Base-by-base conservation (phyloP, 2,113 vertebrate species). In the Anarrhichthys ocellatus region DNA sequence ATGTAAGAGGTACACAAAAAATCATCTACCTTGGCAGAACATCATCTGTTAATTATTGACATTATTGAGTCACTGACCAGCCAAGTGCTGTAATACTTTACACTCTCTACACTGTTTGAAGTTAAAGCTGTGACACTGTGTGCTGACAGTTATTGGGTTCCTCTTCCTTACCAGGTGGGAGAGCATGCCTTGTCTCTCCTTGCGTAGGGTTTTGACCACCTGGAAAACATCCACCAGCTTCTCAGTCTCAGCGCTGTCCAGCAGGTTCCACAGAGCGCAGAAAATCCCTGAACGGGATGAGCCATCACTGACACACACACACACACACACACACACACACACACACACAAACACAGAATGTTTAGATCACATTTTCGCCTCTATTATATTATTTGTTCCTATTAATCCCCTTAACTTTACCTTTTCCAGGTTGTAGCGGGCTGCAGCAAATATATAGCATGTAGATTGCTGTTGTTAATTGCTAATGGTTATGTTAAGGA, bases 151-250 rank as follows among this genome's bases (percentile, higher is more conserved):
- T 59, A 4, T 0, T 59, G 5, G 4, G 62, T 74, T 50, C 22
- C 46, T 78, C 29, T 79, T 24, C 96, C 97, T 96, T 93, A 99
- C 98, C 84, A 95, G 91, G 2, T 78, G 94, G 74, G 90, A 10
- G 20, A 99, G 27, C 94, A 98, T 93, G 76, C 93, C 95, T 34
- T 95, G 92, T 56, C 98, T 93, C 40, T 96, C 94, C 83, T 95
- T 98, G 59, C 97, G 97, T 44, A 99, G 91, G 61, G 94, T 89
- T 93, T 99, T 99, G 42, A 94, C 95, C 50, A 96, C 96, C 88
- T 99, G 97, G 91, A 99, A 99, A 88, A 99, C 93, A 78, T 99
- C 98, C 44, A 99, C 83, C 72, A 97, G 90, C 65, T 96, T 97
- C 93, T 99, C 98, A 1, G 72, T 95, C 73, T 96, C 94, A n/a